phyloP scores from a whole-genome alignment of 2,797 vertebrate species.

The Diplodus puntazzo region DNA sequence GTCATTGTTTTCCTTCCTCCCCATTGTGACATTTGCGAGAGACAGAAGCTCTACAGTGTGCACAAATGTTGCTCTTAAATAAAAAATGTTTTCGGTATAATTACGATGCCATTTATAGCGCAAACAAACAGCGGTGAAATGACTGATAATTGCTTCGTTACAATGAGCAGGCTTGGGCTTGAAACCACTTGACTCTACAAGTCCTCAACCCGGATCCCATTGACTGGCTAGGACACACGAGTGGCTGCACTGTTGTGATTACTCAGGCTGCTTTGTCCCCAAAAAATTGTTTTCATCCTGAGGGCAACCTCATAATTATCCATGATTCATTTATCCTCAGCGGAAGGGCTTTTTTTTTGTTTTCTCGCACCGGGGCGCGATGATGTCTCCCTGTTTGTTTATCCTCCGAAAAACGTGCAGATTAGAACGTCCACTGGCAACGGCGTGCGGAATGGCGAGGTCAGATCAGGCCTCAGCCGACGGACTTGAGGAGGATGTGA shows the following conservation, averaged over 20 bases:
- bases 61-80: conserved; percentile 68
- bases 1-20: conserved; percentile 47
- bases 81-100: conserved; percentile 72
- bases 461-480: conserved; percentile 52
- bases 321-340: conserved; percentile 72
- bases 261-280: conserved; percentile 65
- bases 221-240: conserved; percentile 73
- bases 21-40: conserved; percentile 67
- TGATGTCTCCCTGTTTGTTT: conserved; percentile 57
- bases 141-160: conserved; percentile 80
- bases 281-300: conserved; percentile 72
- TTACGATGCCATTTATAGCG: conserved; percentile 75
- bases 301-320: conserved; percentile 74
- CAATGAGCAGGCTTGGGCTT: conserved; percentile 76
- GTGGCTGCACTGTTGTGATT: conserved; percentile 78
- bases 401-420: conserved; percentile 41
- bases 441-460: conserved; percentile 23
- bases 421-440: conserved; percentile 44
- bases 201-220: conserved; percentile 72
- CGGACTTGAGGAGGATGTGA: conserved; percentile 31
- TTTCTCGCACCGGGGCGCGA: conserved; percentile 55
- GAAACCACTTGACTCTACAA: conserved; percentile 82
- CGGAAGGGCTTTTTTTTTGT: conserved; percentile 69
- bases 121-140: conserved; percentile 80
- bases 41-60: conserved; percentile 57